Percentiles rank a stretch among this genome's conserved stretches.
These are phyloP conservation scores for Marasmarcha lunaedactyla DNA, from an alignment of 2,888 invertebrate genomes.

Conservation along the genomic window DNA sequence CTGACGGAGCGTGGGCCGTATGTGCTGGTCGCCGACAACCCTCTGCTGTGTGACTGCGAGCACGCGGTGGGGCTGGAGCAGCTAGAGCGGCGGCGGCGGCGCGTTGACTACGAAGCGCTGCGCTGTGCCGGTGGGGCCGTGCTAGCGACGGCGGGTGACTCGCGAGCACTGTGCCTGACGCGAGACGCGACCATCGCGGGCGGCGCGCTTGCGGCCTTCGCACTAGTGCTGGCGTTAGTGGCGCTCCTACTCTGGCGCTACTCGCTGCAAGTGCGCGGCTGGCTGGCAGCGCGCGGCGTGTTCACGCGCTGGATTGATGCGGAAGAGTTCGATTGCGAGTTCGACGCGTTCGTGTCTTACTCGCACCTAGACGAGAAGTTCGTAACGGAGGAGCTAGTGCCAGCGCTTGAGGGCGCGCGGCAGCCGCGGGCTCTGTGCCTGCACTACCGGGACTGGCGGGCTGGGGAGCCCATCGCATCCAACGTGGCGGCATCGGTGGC, in stretches of 20 bases:
- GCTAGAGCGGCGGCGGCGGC: constrained; percentile 2
- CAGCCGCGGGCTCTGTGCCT: constrained; percentile 69
- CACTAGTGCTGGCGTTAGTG: constrained; percentile 5
- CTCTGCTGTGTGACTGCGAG: constrained; percentile 20
- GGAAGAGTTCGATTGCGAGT: constrained; percentile 31
- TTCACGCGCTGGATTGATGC: constrained; percentile 15
- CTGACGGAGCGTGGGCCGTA: constrained; percentile 10
- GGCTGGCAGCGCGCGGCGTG: constrained; percentile 15
- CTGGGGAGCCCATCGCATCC: constrained; percentile 78
- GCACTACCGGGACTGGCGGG: constrained; percentile 80
- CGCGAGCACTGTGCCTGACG: constrained; percentile 19
- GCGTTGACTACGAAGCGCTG: constrained; percentile 15
- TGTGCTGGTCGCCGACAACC: constrained; percentile 18
- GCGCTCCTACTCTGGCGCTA: constrained; percentile 15
- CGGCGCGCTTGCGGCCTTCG: constrained; percentile 11
- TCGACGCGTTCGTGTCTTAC: constrained; percentile 86
- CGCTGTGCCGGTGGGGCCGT: constrained; percentile 15
- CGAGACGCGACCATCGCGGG: constrained; percentile 13
- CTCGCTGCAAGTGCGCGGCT: constrained; percentile 17
- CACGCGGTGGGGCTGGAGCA: constrained; percentile 10
- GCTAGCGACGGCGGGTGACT: constrained; percentile 9
- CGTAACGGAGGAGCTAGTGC: constrained; percentile 74
- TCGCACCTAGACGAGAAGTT: constrained; percentile 81
- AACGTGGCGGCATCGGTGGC: constrained; percentile 78
- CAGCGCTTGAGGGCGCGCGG: constrained; percentile 72